Evolutionary conservation across 2,113 vertebrate species (phyloP).

Genomic region (Scytalopus superciliaris): DNA sequence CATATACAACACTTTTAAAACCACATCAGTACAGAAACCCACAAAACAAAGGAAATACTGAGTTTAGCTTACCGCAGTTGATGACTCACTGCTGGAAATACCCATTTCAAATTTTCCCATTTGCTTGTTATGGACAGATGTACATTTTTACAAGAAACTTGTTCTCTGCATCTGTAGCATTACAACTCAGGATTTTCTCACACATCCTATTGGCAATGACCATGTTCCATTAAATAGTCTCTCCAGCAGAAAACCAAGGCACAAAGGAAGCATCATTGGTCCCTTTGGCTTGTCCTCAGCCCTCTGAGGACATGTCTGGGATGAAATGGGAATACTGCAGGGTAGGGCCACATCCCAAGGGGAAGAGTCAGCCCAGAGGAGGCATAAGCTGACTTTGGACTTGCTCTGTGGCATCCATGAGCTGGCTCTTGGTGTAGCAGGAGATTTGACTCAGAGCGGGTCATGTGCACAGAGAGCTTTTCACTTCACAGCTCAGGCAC

Average conservation of each 20-base stretch:
- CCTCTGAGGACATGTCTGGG: background rate
- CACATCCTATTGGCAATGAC: background rate
- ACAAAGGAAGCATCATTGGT: background rate
- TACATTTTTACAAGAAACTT: background rate
- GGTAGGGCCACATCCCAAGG: background rate
- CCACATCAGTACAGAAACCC: background rate
- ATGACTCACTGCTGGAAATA: slow-evolving; percentile 28
- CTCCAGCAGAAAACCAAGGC: background rate
- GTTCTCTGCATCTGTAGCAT: background rate
- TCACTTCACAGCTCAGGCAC: background rate
- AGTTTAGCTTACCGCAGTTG: background rate
- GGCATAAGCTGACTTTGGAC: background rate
- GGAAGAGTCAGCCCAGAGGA: background rate
- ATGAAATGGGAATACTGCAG: background rate
- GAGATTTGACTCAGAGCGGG: background rate
- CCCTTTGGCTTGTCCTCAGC: background rate
- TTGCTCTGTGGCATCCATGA: background rate
- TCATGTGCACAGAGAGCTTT: background rate
- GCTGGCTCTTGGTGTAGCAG: background rate
- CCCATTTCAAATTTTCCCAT: background rate
- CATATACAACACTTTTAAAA: background rate
- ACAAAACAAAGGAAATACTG: slow-evolving; percentile 17
- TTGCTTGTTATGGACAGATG: background rate
- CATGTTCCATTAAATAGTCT: background rate
- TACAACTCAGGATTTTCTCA: background rate